Evolutionary conservation across 23 tunicate genomes (phyloP).

Genomic region (Clavelina lepadiformis): DNA sequence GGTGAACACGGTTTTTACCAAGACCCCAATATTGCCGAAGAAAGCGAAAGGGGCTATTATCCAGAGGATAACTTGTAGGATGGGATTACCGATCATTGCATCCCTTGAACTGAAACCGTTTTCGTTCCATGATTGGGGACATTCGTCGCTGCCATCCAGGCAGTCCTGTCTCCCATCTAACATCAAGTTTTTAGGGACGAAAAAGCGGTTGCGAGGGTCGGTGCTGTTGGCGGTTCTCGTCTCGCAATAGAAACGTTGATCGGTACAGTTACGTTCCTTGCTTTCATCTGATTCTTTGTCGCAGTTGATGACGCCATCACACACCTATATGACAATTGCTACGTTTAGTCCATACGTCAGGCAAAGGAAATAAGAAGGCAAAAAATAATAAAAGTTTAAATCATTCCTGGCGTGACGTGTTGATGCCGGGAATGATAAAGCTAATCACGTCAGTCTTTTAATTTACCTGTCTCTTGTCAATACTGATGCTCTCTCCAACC

Average conservation of each 20-base stretch:
- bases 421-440: too few species aligned
- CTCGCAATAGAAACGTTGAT: slow-evolving; percentile 62
- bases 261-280: slow-evolving; percentile 33
- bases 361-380: neutral
- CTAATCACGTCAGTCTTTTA: neutral
- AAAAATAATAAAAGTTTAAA: neutral
- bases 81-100: slow-evolving; percentile 27
- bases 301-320: slow-evolving; percentile 65
- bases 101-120: slow-evolving; percentile 36
- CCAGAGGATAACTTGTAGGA: slow-evolving; percentile 32
- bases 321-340: slow-evolving; percentile 42
- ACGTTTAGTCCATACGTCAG: neutral
- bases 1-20: slow-evolving; percentile 12
- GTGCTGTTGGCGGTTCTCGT: neutral
- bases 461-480: slow-evolving; percentile 36
- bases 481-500: slow-evolving; percentile 35
- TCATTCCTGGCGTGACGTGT: neutral
- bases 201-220: slow-evolving; percentile 6
- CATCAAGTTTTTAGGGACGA: slow-evolving; percentile 29
- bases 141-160: slow-evolving; percentile 59
- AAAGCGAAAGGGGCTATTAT: slow-evolving; percentile 48
- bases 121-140: slow-evolving; percentile 16
- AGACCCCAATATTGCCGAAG: slow-evolving; percentile 28
- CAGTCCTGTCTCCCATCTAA: slow-evolving; percentile 51
- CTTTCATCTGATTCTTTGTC: slow-evolving; percentile 69